Percentiles rank a stretch among this genome's conserved stretches.
These are phyloP conservation scores for Argynnis bischoffii DNA, from an alignment of 2,888 invertebrate genomes.

Conservation along the genomic window DNA sequence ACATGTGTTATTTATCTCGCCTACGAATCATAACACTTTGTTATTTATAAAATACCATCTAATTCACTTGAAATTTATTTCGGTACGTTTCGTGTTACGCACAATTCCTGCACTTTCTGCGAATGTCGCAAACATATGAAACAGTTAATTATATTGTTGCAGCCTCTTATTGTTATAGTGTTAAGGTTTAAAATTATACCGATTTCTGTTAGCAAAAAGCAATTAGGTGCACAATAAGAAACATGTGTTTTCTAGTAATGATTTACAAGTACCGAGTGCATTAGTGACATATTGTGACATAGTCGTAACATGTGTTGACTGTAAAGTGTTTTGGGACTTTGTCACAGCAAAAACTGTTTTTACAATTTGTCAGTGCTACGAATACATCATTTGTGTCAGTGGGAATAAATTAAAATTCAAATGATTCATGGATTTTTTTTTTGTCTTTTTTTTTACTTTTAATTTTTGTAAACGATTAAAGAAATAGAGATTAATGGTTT, in stretches of 20 bases:
- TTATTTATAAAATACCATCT: constrained; percentile 18
- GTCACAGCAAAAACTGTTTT: constrained; percentile 27
- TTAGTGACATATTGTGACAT: constrained; percentile 43
- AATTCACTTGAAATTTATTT: constrained; percentile 25
- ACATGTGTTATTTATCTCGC: constrained; percentile 9
- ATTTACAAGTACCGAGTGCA: constrained; percentile 38
- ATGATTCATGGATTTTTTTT: constrained; percentile 4
- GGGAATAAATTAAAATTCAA: constrained; percentile 13
- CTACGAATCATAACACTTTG: constrained; percentile 1
- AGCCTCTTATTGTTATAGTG: not conserved
- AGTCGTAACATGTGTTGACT: constrained; percentile 34
- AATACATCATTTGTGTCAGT: constrained; percentile 16
- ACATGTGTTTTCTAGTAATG: constrained; percentile 40
- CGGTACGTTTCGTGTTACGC: constrained; percentile 1
- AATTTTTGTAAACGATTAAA: no score
- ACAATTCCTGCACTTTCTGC: constrained; percentile 9
- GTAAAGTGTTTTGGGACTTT: constrained; percentile 23
- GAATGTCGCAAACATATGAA: not conserved
- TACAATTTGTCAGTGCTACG: constrained; percentile 25
- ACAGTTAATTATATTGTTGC: not conserved
- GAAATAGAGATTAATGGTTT: no score
- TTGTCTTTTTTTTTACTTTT: no score
- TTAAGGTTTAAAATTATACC: constrained; percentile 11
- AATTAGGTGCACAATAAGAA: constrained; percentile 18
- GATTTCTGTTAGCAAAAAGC: not conserved